phyloP scores from a whole-genome alignment of 2,888 invertebrate genomes.

The Automeris io region DNA sequence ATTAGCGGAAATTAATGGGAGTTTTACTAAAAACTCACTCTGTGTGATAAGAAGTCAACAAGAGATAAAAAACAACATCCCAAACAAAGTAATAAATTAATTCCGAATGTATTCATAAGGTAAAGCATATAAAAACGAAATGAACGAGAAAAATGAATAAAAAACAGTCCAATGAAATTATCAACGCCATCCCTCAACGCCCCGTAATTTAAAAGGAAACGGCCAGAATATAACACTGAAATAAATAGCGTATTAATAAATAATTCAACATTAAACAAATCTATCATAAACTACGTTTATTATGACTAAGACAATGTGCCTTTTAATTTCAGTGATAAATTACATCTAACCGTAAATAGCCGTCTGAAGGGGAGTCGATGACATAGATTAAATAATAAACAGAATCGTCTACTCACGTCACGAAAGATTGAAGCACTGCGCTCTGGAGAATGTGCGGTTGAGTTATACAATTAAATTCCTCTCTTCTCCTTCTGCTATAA shows the following conservation, averaged over 20 bases:
- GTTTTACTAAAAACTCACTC: too few species aligned
- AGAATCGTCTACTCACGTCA: too few species aligned
- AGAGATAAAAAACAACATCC: too few species aligned
- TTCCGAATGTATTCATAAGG: too few species aligned
- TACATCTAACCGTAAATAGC: conserved; percentile 41
- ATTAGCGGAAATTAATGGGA: too few species aligned
- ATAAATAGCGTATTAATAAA: conserved; percentile 11
- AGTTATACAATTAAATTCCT: too few species aligned
- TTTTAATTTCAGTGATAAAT: conserved; percentile 57
- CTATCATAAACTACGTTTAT: conserved; percentile 26
- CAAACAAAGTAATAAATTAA: too few species aligned
- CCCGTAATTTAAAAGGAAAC: neutral
- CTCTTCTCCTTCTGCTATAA: too few species aligned
- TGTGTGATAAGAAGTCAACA: too few species aligned
- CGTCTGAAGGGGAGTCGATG: neutral
- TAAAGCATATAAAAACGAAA: too few species aligned
- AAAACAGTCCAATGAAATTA: neutral
- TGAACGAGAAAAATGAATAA: neutral
- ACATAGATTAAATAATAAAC: neutral
- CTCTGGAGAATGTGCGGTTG: too few species aligned
- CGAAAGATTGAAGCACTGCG: too few species aligned
- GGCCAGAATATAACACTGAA: neutral
- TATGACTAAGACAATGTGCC: conserved; percentile 36
- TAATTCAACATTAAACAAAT: conserved; percentile 13
- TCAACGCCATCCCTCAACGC: neutral